Conservation (phyloP, 2,888 invertebrate species). For the Andrena praecox region DNA sequence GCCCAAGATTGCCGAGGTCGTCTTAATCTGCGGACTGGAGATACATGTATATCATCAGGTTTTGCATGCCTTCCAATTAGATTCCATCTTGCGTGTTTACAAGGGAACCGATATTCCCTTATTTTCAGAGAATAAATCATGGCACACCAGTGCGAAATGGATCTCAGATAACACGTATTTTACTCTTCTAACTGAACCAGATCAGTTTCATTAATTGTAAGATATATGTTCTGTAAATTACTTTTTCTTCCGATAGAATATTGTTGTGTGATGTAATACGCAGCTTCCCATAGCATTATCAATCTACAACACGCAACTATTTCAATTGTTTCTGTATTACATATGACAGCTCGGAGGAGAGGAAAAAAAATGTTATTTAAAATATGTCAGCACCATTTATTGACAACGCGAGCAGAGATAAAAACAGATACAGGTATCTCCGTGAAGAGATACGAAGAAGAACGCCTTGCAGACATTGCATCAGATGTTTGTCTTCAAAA, state of each 20-base stretch:
- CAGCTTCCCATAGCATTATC: too few relatives aligned
- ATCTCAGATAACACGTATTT: slow-evolving; percentile 4
- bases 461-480: slow-evolving; percentile 38
- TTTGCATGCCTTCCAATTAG: slow-evolving; percentile 33
- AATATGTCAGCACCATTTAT: not conserved
- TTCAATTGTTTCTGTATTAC: too few relatives aligned
- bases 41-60: slow-evolving; percentile 28
- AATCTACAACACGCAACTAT: too few relatives aligned
- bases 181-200: not conserved
- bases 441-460: not conserved
- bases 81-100: slow-evolving; percentile 24
- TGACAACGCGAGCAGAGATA: slow-evolving; percentile 22
- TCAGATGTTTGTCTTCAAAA: slow-evolving; percentile 47
- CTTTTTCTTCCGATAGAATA: not conserved
- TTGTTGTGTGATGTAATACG: too few relatives aligned
- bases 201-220: not conserved
- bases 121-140: slow-evolving; percentile 37
- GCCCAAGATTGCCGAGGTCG: slow-evolving; percentile 67
- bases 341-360: too few relatives aligned
- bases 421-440: slow-evolving; percentile 52
- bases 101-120: slow-evolving; percentile 36
- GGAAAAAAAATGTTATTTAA: not conserved
- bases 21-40: slow-evolving; percentile 51
- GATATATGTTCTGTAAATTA: not conserved
- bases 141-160: not conserved